These are phyloP conservation scores for Galerucella nymphaeae DNA, from an alignment of 2,888 invertebrate species.

Conservation along the genomic window DNA sequence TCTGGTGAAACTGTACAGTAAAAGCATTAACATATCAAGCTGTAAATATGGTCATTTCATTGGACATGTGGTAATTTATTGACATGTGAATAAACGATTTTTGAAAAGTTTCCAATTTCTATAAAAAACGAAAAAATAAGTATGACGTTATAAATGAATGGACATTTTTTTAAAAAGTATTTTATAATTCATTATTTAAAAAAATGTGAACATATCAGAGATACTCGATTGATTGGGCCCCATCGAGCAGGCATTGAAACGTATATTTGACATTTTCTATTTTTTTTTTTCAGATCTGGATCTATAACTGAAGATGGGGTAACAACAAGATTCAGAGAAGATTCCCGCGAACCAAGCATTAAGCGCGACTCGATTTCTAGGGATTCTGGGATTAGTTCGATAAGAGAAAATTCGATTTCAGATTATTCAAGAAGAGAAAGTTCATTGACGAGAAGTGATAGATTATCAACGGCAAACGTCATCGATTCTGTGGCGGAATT, in stretches of 20 bases:
- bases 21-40: too few species aligned
- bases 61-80: neutral
- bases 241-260: too few species aligned
- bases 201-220: neutral
- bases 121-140: constrained; percentile 7
- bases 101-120: constrained; percentile 18
- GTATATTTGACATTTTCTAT: neutral
- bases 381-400: constrained; percentile 60
- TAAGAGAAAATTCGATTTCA: constrained; percentile 59
- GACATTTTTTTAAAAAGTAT: neutral
- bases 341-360: constrained; percentile 59
- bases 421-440: constrained; percentile 69
- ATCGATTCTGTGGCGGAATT: constrained; percentile 71
- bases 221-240: neutral
- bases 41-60: too few species aligned
- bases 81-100: neutral
- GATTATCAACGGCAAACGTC: constrained; percentile 55
- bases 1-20: neutral
- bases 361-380: constrained; percentile 57
- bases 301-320: constrained; percentile 64
- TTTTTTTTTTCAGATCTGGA: constrained; percentile 56
- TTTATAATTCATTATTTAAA: neutral
- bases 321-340: constrained; percentile 65
- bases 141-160: constrained; percentile 4
- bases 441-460: constrained; percentile 57